Evolutionary conservation across 92 coral and sea anemone species (phyloP).

Genomic region (Pocillopora grandis): DNA sequence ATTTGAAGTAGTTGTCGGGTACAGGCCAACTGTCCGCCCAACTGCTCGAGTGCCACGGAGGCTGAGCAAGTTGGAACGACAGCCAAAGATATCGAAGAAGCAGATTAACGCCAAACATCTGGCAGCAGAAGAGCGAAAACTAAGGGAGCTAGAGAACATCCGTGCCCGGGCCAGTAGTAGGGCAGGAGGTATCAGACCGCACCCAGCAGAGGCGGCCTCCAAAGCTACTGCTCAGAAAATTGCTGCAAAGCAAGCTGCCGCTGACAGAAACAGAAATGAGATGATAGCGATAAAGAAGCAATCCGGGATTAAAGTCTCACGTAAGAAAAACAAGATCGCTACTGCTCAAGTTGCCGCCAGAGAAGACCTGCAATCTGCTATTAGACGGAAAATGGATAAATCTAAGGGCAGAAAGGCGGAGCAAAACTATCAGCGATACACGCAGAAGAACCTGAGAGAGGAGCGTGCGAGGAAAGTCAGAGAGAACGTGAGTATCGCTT

Average conservation of each 20-base stretch:
- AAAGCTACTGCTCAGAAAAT: conserved; percentile 18
- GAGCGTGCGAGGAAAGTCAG: conserved; percentile 28
- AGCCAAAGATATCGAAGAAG: not conserved
- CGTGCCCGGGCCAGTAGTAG: conserved; percentile 22
- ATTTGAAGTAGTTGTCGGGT: conserved; percentile 19
- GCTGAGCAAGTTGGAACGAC: conserved; percentile 7
- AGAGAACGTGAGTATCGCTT: conserved; percentile 19
- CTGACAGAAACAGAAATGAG: conserved; percentile 24
- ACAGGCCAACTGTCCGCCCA: conserved; percentile 3
- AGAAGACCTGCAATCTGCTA: conserved; percentile 25
- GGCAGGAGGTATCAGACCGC: conserved; percentile 16
- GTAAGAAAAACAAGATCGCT: conserved; percentile 24
- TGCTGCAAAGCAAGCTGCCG: conserved; percentile 30
- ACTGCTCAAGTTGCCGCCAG: conserved; percentile 15
- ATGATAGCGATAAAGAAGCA: conserved; percentile 17
- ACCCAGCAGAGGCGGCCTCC: conserved; percentile 26
- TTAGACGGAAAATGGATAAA: conserved; percentile 12
- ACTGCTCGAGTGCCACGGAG: conserved; percentile 18
- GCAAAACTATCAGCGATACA: conserved; percentile 5
- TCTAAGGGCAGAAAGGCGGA: conserved; percentile 1
- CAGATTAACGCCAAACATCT: conserved; percentile 17
- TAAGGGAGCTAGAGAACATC: conserved; percentile 25
- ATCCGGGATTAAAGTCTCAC: conserved; percentile 16
- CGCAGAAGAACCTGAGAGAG: conserved; percentile 14
- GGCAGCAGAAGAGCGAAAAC: conserved; percentile 28